phyloP scores from a whole-genome alignment of 2,113 vertebrate genomes.

The Falcunculus frontatus region DNA sequence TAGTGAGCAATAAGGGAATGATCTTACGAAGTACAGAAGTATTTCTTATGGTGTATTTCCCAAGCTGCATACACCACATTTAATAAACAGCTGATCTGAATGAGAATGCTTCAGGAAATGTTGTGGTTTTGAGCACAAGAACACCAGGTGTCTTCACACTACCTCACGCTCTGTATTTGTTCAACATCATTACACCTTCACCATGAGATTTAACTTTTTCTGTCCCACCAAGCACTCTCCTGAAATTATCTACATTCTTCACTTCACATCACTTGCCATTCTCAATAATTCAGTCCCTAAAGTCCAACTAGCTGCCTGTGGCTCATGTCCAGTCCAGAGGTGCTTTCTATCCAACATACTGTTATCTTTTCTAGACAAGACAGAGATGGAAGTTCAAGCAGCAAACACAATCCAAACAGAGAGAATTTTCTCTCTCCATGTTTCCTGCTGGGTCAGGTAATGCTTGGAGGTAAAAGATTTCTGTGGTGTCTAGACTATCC shows the following conservation, averaged over 20 bases:
- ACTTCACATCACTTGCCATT: not conserved
- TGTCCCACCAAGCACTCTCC: not conserved
- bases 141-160: not conserved
- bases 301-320: not conserved
- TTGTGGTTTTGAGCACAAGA: not conserved
- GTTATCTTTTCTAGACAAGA: not conserved
- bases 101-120: not conserved
- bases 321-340: not conserved
- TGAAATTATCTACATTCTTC: not conserved
- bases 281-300: not conserved
- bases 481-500: not conserved
- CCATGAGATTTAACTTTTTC: not conserved
- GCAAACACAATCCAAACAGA: not conserved
- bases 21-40: not conserved
- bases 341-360: not conserved
- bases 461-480: not conserved
- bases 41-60: not conserved
- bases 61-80: not conserved
- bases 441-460: not conserved
- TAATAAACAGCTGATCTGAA: not conserved
- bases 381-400: not conserved
- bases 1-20: not conserved
- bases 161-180: rapidly evolving
- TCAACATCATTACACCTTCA: not conserved
- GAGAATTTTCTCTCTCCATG: not conserved